Percentiles rank a stretch among this genome's conserved stretches.
Conservation (phyloP, 2,113 vertebrate genomes). For the Sceloporus undulatus region DNA sequence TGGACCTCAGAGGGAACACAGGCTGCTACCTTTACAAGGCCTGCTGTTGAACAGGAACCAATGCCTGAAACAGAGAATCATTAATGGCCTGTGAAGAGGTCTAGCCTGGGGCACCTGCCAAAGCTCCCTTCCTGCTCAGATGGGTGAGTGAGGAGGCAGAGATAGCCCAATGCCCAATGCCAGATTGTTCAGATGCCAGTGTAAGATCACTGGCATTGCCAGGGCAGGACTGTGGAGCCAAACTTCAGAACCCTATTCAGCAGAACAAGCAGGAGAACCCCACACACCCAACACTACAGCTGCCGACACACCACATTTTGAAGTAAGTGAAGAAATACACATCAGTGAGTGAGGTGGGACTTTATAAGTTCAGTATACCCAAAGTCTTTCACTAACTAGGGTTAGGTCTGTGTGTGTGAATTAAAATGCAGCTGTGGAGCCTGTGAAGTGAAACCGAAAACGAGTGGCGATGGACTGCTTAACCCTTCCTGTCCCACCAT, state of each 20-base stretch:
- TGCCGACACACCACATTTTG: not conserved
- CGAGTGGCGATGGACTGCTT: too few species aligned
- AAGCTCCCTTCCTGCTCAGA: not conserved
- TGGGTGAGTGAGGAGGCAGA: too few species aligned
- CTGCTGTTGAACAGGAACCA: not conserved
- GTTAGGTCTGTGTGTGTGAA: not conserved
- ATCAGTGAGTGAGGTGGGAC: not conserved
- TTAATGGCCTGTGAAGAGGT: not conserved
- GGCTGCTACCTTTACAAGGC: not conserved
- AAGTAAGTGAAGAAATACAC: not conserved
- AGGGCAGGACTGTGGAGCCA: not conserved
- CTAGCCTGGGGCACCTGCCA: too few species aligned
- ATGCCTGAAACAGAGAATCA: not conserved
- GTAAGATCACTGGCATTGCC: not conserved
- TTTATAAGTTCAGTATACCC: too few species aligned
- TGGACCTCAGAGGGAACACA: not conserved
- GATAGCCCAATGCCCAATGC: not conserved
- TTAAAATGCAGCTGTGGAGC: not conserved
- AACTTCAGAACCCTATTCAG: not conserved
- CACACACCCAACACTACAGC: not conserved
- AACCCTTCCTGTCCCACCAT: not conserved
- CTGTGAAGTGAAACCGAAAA: not conserved
- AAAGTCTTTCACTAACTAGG: too few species aligned
- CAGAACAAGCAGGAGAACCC: not conserved
- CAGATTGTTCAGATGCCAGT: not conserved